phyloP scores from a whole-genome alignment of 1,140 invertebrate genomes.

The Helicoverpa zea region DNA sequence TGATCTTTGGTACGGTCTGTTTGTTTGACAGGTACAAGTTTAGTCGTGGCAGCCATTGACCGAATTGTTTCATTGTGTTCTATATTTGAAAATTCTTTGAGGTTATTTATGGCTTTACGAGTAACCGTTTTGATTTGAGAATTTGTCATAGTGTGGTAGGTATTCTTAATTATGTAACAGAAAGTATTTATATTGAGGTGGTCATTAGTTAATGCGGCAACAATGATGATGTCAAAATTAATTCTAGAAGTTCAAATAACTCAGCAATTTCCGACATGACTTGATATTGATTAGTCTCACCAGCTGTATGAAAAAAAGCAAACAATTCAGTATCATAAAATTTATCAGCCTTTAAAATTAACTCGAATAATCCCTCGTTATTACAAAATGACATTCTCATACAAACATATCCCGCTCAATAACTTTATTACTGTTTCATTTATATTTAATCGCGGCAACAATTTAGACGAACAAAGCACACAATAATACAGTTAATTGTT shows the following conservation, averaged over 20 bases:
- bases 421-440: conserved; percentile 6
- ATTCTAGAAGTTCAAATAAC: too few relatives aligned
- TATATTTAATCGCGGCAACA: neutral
- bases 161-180: too few relatives aligned
- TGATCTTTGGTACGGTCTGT: conserved; percentile 18
- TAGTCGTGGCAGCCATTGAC: neutral
- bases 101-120: neutral
- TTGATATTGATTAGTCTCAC: too few relatives aligned
- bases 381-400: conserved; percentile 3
- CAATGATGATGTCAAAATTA: too few relatives aligned
- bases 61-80: conserved; percentile 13
- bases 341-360: too few relatives aligned
- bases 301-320: too few relatives aligned
- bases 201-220: too few relatives aligned
- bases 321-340: too few relatives aligned
- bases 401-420: neutral
- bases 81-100: conserved; percentile 8
- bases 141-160: too few relatives aligned
- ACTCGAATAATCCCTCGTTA: neutral
- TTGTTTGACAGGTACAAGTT: conserved; percentile 21
- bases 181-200: too few relatives aligned
- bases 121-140: neutral
- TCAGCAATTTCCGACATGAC: too few relatives aligned
- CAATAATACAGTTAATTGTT: conserved; percentile 10
- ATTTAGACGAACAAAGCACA: neutral